phyloP scores from a whole-genome alignment of 2,113 vertebrate genomes.

The Heloderma charlesbogerti region DNA sequence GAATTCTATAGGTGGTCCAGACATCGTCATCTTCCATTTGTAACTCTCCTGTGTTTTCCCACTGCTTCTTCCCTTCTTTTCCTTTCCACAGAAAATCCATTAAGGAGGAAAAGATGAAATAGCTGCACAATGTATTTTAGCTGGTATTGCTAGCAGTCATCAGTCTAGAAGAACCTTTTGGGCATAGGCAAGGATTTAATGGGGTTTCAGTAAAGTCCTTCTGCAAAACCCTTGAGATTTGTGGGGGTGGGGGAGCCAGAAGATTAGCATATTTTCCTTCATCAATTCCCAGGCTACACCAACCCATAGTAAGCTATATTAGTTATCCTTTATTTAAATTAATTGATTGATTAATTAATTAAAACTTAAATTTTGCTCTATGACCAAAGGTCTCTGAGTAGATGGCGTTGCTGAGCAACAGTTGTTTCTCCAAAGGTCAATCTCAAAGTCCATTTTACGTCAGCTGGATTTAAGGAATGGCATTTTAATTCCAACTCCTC shows the following conservation, averaged over 20 bases:
- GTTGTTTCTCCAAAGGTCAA: neutral
- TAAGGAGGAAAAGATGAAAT: neutral
- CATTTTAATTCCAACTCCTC: neutral
- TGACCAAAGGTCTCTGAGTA: neutral
- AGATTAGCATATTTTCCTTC: neutral
- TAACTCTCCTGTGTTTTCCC: neutral
- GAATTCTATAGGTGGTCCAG: too few relatives aligned
- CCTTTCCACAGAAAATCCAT: neutral
- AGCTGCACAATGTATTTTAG: neutral
- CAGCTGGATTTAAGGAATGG: neutral
- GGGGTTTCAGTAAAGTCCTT: neutral
- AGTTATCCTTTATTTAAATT: neutral
- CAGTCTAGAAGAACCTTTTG: neutral
- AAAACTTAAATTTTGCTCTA: neutral
- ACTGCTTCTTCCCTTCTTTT: neutral
- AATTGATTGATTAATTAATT: neutral
- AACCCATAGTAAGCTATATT: neutral
- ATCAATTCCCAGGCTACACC: neutral
- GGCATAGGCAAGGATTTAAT: neutral
- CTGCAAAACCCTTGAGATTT: neutral
- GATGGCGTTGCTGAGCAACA: neutral
- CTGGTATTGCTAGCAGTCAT: too few relatives aligned
- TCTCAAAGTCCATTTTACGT: neutral
- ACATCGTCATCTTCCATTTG: too few relatives aligned
- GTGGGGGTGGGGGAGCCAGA: neutral